Conservation (phyloP, 2,113 vertebrate genomes). For the Callionymus lyra region DNA sequence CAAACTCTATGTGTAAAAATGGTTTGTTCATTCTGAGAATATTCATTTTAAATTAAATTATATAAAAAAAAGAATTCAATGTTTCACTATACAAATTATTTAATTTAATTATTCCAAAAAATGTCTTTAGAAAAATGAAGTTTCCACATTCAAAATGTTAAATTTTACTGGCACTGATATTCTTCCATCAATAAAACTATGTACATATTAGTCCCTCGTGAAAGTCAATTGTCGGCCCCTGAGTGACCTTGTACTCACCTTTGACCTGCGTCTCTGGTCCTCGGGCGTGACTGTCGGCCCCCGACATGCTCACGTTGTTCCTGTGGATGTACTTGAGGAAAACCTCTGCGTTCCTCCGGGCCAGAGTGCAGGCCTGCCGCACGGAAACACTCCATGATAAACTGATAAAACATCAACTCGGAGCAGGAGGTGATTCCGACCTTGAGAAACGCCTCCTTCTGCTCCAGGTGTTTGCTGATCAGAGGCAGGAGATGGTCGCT, state of each 20-base stretch:
- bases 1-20: too few species aligned
- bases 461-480: slow-evolving; percentile 97
- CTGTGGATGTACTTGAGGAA: slow-evolving; percentile 98
- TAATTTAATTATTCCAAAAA: too few species aligned
- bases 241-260: slow-evolving; percentile 80
- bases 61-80: too few species aligned
- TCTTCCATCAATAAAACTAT: too few species aligned
- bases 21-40: too few species aligned
- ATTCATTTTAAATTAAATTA: too few species aligned
- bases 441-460: slow-evolving; percentile 93
- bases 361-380: slow-evolving; percentile 87
- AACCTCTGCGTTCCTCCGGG: slow-evolving; percentile 90
- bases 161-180: too few species aligned
- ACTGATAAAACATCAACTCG: background rate
- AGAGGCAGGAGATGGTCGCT: slow-evolving; percentile 89
- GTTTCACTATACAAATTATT: too few species aligned
- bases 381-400: background rate
- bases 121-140: too few species aligned
- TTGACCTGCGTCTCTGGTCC: slow-evolving; percentile 93
- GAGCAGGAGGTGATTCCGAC: slow-evolving; percentile 17
- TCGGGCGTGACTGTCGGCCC: slow-evolving; percentile 79
- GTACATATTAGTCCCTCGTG: too few species aligned
- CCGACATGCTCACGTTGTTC: slow-evolving; percentile 90
- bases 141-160: too few species aligned
- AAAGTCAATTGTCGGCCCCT: too few species aligned